Evolutionary conservation across 2,888 invertebrate genomes (phyloP), one percentile per base, ranked within the genome.

Genomic region (Pegoplata infirma): DNA sequence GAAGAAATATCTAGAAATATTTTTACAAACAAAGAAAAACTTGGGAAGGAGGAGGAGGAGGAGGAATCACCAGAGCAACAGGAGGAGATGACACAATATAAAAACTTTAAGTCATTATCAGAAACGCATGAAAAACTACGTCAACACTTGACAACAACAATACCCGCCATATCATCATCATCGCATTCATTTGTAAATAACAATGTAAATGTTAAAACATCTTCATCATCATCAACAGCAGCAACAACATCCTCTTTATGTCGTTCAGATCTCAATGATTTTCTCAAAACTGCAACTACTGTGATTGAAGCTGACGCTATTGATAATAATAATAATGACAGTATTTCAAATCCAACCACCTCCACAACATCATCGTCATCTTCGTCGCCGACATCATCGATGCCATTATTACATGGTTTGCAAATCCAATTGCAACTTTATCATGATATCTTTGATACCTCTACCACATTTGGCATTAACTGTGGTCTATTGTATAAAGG

Each of bases 401-500:
- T 55, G 6, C 67, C 55, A 16, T 58, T 61, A 6, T 36, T 69
- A 47, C 47, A 68, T 32, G 72, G 78, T 17, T 73, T 81, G 23
- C 74, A 80, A 68, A 83, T 86, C 21, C 79, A 83, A 66, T 66
- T 87, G 55, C 81, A 85, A 66, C 77, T 87, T 75, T 82, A 80
- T 51, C 87, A 87, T 79, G 85, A 86, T 53, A 67, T 85, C 68
- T 87, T 86, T 73, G 84, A 85, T 67, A 83, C 83, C n/a, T 81
- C 82, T 10, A 63, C 76, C 19, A 14, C 67, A 58, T 75, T 79
- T 53, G 84, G 84, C 63, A 82, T 87, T 55, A 83, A 83, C 61
- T 84, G 85, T 63, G 86, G 86, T 66, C 76, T 87, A 19, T 81
- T 85, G 69, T 87, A 87, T 76, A 84, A 83, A 80, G 85, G 87